Base-by-base conservation (phyloP, 1,140 invertebrate genomes). In the Phortica variegata region DNA sequence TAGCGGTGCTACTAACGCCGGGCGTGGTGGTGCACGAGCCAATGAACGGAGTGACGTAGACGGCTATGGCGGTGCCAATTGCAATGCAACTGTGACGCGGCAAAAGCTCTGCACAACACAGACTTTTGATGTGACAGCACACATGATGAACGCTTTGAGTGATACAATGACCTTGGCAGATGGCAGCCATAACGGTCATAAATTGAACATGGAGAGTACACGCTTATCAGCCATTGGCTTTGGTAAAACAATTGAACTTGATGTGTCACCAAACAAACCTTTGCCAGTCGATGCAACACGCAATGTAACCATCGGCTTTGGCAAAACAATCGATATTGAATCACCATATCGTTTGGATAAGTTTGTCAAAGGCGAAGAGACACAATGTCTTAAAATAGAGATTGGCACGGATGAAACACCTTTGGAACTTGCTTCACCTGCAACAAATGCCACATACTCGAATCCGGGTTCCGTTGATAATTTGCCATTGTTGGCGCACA, bases 401-500 rank as follows among this genome's bases (percentile, higher is more conserved):
- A n/a, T n/a, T n/a, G n/a, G 16, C 12, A 34, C 13, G 5, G 3
- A 5, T 31, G 26, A 44, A 40, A 21, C 36, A 17, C 29, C 43
- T 6, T 23, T 21, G 15, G 52, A 41, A 26, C 37, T 44, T 5
- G 32, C 26, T 8, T 45, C 52, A 37, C 52, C 52, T 8, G 17
- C 39, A 1, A 45, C 46, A 10, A 49, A 54, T 42, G 52, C 52
- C 4, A 54, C 52, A 4, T 54, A 49, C 26, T 54, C 52, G 3
- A 48, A 49, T 38, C 1, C 47, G 21, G 40, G 60, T 51, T 52
- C 43, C 31, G 56, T 66, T 43, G 69, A 73, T 40, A 63, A 73
- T 41, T 37, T 73, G 36, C 69, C 60, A 3, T 18, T 73, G 39
- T 23, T 73, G 7, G 65, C 73, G 43, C 61, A 73, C 23, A 56